Evolutionary conservation across 2,113 vertebrate species (phyloP).

Genomic region (Verasper variegatus): DNA sequence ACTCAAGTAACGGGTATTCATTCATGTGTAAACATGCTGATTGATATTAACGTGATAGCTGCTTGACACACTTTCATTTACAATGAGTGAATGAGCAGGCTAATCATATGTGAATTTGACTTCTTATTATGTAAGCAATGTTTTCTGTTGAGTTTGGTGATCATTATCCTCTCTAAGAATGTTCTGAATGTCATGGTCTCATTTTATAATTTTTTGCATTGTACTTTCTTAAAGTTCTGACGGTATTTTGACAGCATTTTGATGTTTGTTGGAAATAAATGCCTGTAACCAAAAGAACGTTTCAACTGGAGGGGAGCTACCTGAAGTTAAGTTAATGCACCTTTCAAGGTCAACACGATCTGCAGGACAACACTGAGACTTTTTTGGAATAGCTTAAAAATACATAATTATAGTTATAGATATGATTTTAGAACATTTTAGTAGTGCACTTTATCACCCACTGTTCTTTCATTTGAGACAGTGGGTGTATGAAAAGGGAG

Average conservation of each 20-base stretch:
- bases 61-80: too few species aligned
- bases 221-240: not conserved
- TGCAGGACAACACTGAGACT: slow-evolving; percentile 11
- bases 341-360: slow-evolving; percentile 27
- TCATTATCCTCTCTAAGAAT: too few species aligned
- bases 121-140: too few species aligned
- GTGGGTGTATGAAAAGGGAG: slow-evolving; percentile 64
- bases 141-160: too few species aligned
- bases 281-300: too few species aligned
- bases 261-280: too few species aligned
- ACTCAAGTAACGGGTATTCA: too few species aligned
- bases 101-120: too few species aligned
- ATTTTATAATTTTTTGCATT: not conserved
- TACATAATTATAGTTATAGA: slow-evolving; percentile 40
- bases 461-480: slow-evolving; percentile 66
- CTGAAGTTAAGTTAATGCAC: not conserved
- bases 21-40: too few species aligned
- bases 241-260: too few species aligned
- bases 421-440: slow-evolving; percentile 68
- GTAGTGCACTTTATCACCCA: slow-evolving; percentile 58
- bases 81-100: too few species aligned
- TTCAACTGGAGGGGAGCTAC: not conserved
- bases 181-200: not conserved
- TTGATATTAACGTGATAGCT: too few species aligned
- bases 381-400: slow-evolving; percentile 35